Conservation (phyloP, 2,888 invertebrate species). For the Philonicus albiceps region DNA sequence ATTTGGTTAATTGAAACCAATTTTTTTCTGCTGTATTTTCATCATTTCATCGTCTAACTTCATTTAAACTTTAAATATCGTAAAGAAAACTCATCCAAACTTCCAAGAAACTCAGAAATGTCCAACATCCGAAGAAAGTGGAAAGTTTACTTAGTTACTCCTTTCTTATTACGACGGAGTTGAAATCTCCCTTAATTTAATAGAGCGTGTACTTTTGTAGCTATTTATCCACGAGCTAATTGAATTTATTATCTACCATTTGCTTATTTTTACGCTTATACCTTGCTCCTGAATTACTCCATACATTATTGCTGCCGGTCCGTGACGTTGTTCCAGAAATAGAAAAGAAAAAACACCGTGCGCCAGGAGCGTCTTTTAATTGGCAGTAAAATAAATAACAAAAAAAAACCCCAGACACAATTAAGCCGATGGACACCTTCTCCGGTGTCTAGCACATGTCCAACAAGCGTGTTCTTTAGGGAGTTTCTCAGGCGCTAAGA, state of each 20-base stretch:
- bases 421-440: constrained; percentile 6
- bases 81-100: neutral
- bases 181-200: neutral
- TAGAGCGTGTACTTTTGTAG: neutral
- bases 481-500: neutral
- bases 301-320: neutral
- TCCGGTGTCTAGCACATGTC: neutral
- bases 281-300: neutral
- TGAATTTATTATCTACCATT: neutral
- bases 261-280: neutral
- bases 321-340: neutral
- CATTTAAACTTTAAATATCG: neutral
- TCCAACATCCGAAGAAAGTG: neutral
- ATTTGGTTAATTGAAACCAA: neutral
- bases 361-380: neutral
- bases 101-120: neutral
- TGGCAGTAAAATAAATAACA: constrained; percentile 1
- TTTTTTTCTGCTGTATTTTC: neutral
- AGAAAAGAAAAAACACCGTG: neutral
- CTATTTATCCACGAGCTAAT: neutral
- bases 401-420: neutral
- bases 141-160: neutral
- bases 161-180: neutral
- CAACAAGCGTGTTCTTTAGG: neutral
- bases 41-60: neutral